phyloP scores from a whole-genome alignment of 1,140 invertebrate genomes.

The Dreissena rostriformis region DNA sequence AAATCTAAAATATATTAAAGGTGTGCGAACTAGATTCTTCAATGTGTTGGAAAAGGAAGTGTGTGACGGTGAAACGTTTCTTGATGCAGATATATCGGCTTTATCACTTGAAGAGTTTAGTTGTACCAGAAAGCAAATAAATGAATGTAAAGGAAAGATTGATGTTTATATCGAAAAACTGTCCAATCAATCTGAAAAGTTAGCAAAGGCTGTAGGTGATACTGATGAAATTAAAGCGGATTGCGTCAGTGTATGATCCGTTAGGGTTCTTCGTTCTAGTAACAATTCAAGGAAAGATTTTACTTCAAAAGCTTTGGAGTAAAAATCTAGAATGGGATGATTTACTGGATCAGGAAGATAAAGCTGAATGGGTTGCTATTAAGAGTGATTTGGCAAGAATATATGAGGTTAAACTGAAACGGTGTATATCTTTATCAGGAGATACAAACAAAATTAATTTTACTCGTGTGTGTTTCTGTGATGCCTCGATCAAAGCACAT shows the following conservation, averaged over 20 bases:
- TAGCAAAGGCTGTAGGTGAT: no score
- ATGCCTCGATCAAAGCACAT: conserved; percentile 5
- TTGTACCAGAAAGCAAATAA: no score
- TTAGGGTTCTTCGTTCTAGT: neutral
- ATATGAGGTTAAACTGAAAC: neutral
- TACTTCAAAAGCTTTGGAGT: neutral
- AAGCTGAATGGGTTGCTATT: neutral
- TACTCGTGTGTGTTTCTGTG: conserved; percentile 1
- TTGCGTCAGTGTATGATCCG: neutral
- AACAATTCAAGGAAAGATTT: neutral
- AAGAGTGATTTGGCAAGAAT: neutral
- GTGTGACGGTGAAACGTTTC: no score
- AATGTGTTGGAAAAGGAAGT: no score
- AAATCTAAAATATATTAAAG: no score
- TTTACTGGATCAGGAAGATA: neutral
- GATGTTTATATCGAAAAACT: no score
- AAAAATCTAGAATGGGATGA: neutral
- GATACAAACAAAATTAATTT: neutral
- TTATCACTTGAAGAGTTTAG: no score
- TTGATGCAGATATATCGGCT: no score
- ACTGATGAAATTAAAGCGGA: neutral
- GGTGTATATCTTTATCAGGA: neutral
- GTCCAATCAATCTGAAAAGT: no score
- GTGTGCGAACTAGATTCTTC: no score
- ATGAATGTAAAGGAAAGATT: no score